These are phyloP conservation scores for Mormyrus hasselquistii DNA, from an alignment of 2,797 vertebrate genomes.

Conservation along the genomic window DNA sequence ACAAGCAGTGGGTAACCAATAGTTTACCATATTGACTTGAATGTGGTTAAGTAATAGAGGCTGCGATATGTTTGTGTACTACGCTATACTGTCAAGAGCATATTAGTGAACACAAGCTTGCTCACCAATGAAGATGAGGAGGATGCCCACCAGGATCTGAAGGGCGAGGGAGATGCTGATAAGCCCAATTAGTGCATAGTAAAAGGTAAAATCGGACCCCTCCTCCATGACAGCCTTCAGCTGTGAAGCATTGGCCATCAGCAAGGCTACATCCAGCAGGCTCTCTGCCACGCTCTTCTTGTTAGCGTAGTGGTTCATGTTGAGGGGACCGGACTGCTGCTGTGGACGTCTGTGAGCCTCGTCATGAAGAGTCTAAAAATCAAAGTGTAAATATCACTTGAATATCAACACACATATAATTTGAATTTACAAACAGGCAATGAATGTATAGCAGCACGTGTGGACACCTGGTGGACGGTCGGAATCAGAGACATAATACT, in stretches of 20 bases:
- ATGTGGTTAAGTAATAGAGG: neutral
- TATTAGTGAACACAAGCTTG: neutral
- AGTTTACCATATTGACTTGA: neutral
- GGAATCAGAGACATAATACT: neutral
- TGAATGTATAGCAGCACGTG: neutral
- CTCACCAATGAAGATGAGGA: constrained; percentile 59
- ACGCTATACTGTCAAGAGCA: neutral
- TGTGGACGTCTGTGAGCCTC: neutral
- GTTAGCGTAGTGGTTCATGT: constrained; percentile 79
- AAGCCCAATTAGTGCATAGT: constrained; percentile 63
- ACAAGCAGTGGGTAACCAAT: neutral
- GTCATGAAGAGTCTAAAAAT: neutral
- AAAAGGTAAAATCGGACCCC: constrained; percentile 66
- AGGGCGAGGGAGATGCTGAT: constrained; percentile 74
- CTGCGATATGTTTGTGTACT: neutral
- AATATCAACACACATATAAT: neutral
- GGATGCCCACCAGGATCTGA: constrained; percentile 66
- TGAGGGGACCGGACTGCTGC: constrained; percentile 35
- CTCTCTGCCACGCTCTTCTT: constrained; percentile 85
- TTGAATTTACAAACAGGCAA: neutral
- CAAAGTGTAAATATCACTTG: neutral
- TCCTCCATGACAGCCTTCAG: constrained; percentile 74
- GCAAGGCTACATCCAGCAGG: constrained; percentile 78
- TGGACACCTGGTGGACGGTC: neutral
- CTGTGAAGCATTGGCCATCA: constrained; percentile 81